Base-by-base conservation (phyloP, 2,113 vertebrate genomes). In the Apodemus speciosus region DNA sequence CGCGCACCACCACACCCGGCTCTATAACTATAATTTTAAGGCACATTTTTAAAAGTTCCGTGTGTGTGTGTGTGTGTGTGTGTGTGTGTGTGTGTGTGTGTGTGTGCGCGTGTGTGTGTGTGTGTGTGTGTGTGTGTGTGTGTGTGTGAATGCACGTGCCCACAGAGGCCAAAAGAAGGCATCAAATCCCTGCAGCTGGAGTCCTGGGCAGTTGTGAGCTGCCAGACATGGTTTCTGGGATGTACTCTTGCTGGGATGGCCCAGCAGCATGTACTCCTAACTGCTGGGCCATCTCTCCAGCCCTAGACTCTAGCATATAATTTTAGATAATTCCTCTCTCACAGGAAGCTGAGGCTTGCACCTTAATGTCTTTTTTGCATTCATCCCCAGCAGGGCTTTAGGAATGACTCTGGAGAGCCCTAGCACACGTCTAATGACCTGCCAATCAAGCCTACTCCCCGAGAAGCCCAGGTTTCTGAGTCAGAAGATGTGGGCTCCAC, bases 321-420 rank as follows among this genome's bases (percentile, higher is more conserved):
- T 95, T 88, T 94, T 87, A 27, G 27, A 43, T 72, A 58, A 80
- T n/a, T 93, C 43, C 53, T 90, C 8, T 43, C 6, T 30, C 32
- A n/a, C 3, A 14, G 9, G 75, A 92, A 88, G 49, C n/a, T 53
- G 84, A 56, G 83, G 11, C 51, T 35, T 27, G 77, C 4, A 35
- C 60, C 23, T 20, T 32, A 49, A 0, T 35, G 11, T 56, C 60
- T 81, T 86, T 30, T 53, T 25, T 88, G 9, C 21, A 38, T 25
- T 56, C 51, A 30, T 69, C 25, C n/a, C 85, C 53, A 25, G 1
- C 2, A 56, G 68, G 15, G 40, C 60, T 68, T 73, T 68, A 64
- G 73, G 58, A 11, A 76, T 68, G 46, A 84, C 62, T 83, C 71
- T 72, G 77, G 77, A 76, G 64, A 88, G n/a, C 40, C 18, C 16